Evolutionary conservation across 2,888 invertebrate species (phyloP).

Genomic region (Yponomeuta plumbellus): DNA sequence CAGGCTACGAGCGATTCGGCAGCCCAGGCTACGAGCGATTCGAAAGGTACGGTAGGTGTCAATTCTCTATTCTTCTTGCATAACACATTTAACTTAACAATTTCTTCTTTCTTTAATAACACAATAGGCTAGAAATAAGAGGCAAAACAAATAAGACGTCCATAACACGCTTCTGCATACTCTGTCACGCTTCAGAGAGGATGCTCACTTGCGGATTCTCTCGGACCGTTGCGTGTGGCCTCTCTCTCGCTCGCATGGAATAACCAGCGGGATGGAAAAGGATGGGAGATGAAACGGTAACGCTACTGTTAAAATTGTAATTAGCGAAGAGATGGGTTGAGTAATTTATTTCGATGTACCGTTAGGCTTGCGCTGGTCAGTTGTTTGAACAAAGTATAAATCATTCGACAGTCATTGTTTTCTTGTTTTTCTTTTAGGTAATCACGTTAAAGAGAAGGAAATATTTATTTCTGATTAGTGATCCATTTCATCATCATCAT

Average conservation of each 20-base stretch:
- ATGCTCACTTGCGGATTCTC: slow-evolving; percentile 8
- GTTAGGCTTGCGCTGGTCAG: slow-evolving; percentile 14
- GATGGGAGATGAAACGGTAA: not conserved
- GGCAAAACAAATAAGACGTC: not conserved
- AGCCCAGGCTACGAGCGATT: no score
- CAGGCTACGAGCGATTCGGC: no score
- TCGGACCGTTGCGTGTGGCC: not conserved
- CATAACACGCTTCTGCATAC: slow-evolving; percentile 1
- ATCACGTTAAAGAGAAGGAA: no score
- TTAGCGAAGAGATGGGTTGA: slow-evolving; percentile 3
- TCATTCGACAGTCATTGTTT: no score
- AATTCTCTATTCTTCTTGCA: not conserved
- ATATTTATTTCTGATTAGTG: no score
- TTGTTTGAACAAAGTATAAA: not conserved
- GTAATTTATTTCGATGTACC: slow-evolving; percentile 13
- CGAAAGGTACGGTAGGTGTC: no score
- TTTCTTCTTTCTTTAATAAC: not conserved
- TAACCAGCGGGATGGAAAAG: not conserved
- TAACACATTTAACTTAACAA: not conserved
- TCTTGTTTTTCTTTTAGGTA: no score
- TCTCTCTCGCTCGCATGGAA: not conserved
- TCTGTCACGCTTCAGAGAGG: slow-evolving; percentile 2
- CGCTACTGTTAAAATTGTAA: slow-evolving; percentile 16
- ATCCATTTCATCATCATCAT: no score
- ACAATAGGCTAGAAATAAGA: not conserved